Evolutionary conservation across 2,888 invertebrate species (phyloP), one percentile per base, ranked within the genome.

Genomic region (Calliopum simillimum): DNA sequence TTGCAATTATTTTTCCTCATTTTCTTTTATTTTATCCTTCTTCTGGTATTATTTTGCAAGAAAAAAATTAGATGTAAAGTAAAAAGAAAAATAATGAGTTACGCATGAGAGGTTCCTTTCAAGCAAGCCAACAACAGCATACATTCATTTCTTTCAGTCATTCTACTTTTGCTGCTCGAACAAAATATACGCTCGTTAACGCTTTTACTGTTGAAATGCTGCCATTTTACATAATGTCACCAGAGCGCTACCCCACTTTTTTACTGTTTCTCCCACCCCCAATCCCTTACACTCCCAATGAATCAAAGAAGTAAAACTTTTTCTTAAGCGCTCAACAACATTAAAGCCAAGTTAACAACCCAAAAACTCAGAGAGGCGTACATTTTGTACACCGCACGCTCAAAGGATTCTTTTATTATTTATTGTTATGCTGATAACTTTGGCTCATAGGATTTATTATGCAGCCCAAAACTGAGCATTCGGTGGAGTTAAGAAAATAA

Each of bases 81-180:
- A 72, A 70, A 76, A 75, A 75, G 76, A 78, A 78, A 81, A 81
- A 84, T 84, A 84, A 84, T 84, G 85, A 84, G 81, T 79, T 82
- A 84, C 85, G 85, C 85, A 84, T 84, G 83, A 82, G 76, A 84
- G 79, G 81, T 78, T 81, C 80, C 79, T 81, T 85, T 84, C 78
- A 79, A 74, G 67, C 72, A n/a, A n/a, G n/a, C n/a, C n/a, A n/a
- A n/a, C 72, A 75, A 76, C 71, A 76, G 71, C 72, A 74, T 81
- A 80, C 79, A 81, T 80, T 79, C 80, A 74, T 76, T 76, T 80
- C 75, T 75, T 33, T 33, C 72, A 74, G 81, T 80, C 79, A 81
- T 80, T 79, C 80, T 74, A 75, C 76, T 80, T 74, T 76, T 19
- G 19, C 62, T 41, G 51, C 64, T 64, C n/a, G n/a, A n/a, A n/a